phyloP scores from a whole-genome alignment of 2,113 vertebrate genomes.

The Coryphaenoides rupestris region DNA sequence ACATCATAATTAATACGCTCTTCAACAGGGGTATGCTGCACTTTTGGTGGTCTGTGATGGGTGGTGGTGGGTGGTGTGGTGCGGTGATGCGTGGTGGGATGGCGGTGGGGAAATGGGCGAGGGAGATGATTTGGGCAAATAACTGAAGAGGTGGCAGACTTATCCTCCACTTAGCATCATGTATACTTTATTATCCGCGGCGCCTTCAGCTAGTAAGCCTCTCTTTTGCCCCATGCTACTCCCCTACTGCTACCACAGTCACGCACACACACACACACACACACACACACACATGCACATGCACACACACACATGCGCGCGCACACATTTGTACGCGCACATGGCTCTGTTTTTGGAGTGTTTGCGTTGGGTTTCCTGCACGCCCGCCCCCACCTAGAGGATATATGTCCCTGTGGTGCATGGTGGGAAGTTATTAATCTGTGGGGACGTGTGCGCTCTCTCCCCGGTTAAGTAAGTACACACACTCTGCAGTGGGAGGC shows the following conservation, averaged over 20 bases:
- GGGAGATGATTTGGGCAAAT: conserved; percentile 39
- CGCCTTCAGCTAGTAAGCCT: conserved; percentile 38
- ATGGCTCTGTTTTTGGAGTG: conserved; percentile 20
- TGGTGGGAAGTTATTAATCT: conserved; percentile 62
- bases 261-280: neutral
- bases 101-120: neutral
- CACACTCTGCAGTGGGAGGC: conserved; percentile 45
- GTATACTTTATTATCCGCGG: conserved; percentile 44
- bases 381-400: conserved; percentile 43
- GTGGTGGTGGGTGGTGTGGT: too few species aligned
- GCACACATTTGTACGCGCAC: neutral
- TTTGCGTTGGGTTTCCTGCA: conserved; percentile 47
- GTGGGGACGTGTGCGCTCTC: conserved; percentile 51
- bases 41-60: neutral
- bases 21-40: conserved; percentile 20
- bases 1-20: conserved; percentile 72
- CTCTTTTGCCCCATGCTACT: conserved; percentile 31
- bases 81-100: conserved; percentile 1
- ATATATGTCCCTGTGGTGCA: conserved; percentile 45
- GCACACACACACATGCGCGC: neutral
- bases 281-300: neutral
- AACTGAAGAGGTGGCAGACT: conserved; percentile 36
- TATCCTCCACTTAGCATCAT: conserved; percentile 56
- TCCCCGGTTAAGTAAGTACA: conserved; percentile 70
- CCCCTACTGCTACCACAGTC: neutral